Evolutionary conservation across 2,113 vertebrate species (phyloP).

Genomic region (Prietella phreatophila): DNA sequence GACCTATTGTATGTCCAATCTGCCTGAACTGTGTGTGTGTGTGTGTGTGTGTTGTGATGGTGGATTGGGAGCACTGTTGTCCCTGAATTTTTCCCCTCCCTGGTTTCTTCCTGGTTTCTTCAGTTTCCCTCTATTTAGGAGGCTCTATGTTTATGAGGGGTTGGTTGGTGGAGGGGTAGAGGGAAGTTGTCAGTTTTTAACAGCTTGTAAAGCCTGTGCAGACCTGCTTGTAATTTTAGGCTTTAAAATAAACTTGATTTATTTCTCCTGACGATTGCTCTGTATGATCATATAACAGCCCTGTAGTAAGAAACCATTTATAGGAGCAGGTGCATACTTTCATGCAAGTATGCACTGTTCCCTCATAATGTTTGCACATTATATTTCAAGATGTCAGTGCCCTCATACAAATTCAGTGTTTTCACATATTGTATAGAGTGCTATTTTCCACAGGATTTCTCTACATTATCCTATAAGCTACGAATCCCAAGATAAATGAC

Average conservation of each 20-base stretch:
- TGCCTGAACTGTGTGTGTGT: background rate
- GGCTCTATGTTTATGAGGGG: background rate
- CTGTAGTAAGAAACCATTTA: slow-evolving; percentile 16
- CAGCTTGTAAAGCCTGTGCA: slow-evolving; percentile 27
- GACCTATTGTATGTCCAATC: background rate
- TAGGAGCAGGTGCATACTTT: slow-evolving; percentile 22
- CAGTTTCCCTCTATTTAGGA: background rate
- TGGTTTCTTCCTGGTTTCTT: too few species aligned
- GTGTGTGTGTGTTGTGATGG: background rate
- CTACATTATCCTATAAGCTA: background rate
- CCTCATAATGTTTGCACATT: background rate
- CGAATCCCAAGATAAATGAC: background rate
- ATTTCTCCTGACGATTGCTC: slow-evolving; percentile 21
- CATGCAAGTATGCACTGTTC: slow-evolving; percentile 13
- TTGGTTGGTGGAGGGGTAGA: background rate
- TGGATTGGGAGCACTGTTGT: background rate
- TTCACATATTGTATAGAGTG: slow-evolving; percentile 2
- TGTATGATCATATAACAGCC: slow-evolving; percentile 12
- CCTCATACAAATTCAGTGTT: background rate
- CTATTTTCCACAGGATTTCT: background rate
- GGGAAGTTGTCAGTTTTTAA: slow-evolving; percentile 13
- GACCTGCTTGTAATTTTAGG: slow-evolving; percentile 20
- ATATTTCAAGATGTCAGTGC: background rate
- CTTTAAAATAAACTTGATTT: slow-evolving; percentile 36
- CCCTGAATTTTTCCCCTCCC: background rate